Evolutionary conservation across 2,113 vertebrate genomes (phyloP).

Genomic region (Amia ocellicauda): DNA sequence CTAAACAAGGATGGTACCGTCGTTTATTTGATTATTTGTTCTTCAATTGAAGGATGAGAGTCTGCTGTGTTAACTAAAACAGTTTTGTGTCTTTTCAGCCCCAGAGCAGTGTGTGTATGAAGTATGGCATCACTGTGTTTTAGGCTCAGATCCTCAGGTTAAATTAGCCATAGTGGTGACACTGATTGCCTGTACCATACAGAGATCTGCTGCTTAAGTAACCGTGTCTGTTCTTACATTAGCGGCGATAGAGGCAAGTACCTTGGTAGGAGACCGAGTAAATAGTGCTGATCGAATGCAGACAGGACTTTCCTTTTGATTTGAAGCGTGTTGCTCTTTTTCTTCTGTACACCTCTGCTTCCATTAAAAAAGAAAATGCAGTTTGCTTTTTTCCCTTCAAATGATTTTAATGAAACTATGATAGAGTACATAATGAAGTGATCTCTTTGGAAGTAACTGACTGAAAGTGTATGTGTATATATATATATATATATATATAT

Average conservation of each 20-base stretch:
- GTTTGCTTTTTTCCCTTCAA: neutral
- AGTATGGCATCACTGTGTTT: neutral
- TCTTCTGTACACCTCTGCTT: neutral
- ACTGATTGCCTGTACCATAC: conserved; percentile 20
- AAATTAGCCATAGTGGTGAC: conserved; percentile 25
- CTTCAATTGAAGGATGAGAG: too few relatives aligned
- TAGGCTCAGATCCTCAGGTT: conserved; percentile 4
- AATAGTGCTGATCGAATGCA: conserved; percentile 13
- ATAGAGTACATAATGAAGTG: conserved; percentile 5
- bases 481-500: too few relatives aligned
- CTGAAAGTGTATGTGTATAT: too few relatives aligned
- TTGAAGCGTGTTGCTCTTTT: neutral
- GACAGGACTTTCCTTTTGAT: neutral
- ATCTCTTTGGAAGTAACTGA: conserved; percentile 1
- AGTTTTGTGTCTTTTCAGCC: too few relatives aligned
- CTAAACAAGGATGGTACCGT: too few relatives aligned
- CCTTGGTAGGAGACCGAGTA: neutral
- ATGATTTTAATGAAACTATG: neutral
- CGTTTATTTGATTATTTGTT: too few relatives aligned
- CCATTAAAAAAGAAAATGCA: neutral
- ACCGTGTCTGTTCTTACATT: conserved; percentile 26
- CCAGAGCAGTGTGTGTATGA: too few relatives aligned
- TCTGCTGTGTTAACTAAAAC: too few relatives aligned
- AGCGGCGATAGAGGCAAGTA: conserved; percentile 1
- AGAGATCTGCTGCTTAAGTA: conserved; percentile 29